These are phyloP conservation scores for Phataginus tricuspis DNA, from an alignment of 2,797 vertebrate species.

Conservation along the genomic window DNA sequence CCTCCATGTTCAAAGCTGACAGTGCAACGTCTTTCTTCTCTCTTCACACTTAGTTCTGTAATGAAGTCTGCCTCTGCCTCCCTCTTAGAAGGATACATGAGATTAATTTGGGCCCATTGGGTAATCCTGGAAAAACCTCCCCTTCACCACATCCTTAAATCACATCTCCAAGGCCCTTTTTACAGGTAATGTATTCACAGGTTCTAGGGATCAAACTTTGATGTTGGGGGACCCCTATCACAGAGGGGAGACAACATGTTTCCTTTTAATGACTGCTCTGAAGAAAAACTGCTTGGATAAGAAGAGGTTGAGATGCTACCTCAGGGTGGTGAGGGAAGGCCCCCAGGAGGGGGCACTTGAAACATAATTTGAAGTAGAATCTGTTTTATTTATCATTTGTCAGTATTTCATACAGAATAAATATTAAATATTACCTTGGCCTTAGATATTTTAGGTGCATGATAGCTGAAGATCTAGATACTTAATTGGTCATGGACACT, in stretches of 20 bases:
- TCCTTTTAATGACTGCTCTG: neutral
- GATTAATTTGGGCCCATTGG: neutral
- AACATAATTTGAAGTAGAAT: neutral
- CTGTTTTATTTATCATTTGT: neutral
- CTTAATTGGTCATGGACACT: neutral
- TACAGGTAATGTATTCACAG: neutral
- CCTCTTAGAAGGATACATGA: neutral
- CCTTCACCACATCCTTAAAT: neutral
- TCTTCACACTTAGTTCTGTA: neutral
- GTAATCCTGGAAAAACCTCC: neutral
- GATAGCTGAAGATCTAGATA: neutral
- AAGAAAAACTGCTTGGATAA: neutral
- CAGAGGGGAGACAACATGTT: neutral
- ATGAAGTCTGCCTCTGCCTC: neutral
- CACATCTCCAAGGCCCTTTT: neutral
- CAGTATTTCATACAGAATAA: neutral
- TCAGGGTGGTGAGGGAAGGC: neutral
- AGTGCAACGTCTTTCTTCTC: neutral
- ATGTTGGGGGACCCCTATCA: neutral
- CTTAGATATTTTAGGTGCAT: neutral
- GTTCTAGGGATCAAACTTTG: neutral
- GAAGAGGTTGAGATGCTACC: neutral
- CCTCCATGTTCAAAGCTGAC: neutral
- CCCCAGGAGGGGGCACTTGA: neutral
- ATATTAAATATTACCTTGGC: neutral